Conservation (phyloP, 2,797 vertebrate species). For the Pseudochirops corinnae region DNA sequence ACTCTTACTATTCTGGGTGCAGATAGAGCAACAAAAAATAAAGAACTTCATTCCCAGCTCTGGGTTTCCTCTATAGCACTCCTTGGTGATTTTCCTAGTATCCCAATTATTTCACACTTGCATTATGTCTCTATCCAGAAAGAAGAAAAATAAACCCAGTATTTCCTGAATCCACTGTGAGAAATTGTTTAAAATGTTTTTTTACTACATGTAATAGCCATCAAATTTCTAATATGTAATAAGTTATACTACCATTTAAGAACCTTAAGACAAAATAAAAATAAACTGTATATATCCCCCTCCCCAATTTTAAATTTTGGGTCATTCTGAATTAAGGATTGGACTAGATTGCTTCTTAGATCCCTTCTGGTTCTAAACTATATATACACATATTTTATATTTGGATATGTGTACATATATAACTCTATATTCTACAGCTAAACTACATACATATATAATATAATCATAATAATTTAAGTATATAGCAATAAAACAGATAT, state of each 20-base stretch:
- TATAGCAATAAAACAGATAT: slow-evolving; percentile 34
- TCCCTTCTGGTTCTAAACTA: not conserved
- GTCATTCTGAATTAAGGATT: not conserved
- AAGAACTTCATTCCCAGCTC: not conserved
- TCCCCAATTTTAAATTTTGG: not conserved
- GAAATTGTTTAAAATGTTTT: not conserved
- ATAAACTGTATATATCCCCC: not conserved
- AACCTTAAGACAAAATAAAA: not conserved
- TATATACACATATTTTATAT: not conserved
- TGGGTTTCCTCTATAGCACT: not conserved
- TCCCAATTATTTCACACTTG: not conserved
- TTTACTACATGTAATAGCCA: not conserved
- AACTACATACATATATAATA: not conserved
- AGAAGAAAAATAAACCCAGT: not conserved
- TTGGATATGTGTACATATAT: not conserved
- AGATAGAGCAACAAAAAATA: slow-evolving; percentile 43
- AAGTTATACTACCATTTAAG: not conserved
- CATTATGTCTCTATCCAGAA: not conserved
- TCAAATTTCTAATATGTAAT: not conserved
- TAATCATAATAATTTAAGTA: slow-evolving; percentile 44
- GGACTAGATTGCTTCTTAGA: not conserved
- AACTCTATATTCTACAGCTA: not conserved
- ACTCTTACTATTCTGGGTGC: not conserved
- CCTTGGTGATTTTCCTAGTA: not conserved
- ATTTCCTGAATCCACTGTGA: not conserved